phyloP scores from a whole-genome alignment of 2,888 invertebrate genomes.

The Chelonus formosanus region DNA sequence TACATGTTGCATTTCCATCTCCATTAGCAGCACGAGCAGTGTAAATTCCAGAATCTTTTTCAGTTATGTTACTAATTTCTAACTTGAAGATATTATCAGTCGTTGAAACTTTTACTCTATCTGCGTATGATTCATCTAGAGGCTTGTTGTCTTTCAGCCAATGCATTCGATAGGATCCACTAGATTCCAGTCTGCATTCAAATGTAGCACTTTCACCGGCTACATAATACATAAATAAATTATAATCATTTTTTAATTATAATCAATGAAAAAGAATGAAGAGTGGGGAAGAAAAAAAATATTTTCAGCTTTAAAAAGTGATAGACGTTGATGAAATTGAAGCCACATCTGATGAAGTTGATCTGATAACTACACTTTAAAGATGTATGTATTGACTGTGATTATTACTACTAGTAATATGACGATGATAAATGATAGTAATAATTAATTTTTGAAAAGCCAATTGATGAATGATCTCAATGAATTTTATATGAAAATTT shows the following conservation, averaged over 20 bases:
- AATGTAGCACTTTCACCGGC: conserved; percentile 86
- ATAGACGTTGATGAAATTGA: conserved; percentile 6
- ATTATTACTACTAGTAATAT: no score
- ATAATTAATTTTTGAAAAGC: no score
- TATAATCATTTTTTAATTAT: conserved; percentile 25
- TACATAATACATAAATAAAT: conserved; percentile 58
- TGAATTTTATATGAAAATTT: no score
- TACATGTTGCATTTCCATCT: conserved; percentile 83
- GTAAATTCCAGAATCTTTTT: conserved; percentile 88
- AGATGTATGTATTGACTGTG: conserved; percentile 14
- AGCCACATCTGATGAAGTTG: conserved; percentile 25
- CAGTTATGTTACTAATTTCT: conserved; percentile 76
- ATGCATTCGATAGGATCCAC: conserved; percentile 70
- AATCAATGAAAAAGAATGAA: background rate
- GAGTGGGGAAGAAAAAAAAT: no score
- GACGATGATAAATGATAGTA: no score
- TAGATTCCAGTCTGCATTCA: conserved; percentile 77
- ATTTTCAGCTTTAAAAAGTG: background rate
- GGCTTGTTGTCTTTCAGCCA: conserved; percentile 92
- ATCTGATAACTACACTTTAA: conserved; percentile 9
- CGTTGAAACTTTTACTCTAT: conserved; percentile 74
- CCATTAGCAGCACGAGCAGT: conserved; percentile 86
- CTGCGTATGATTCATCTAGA: conserved; percentile 78
- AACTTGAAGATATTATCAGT: conserved; percentile 74
- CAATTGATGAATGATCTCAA: no score